phyloP scores from a whole-genome alignment of 2,888 invertebrate species.

The Aelia acuminata region DNA sequence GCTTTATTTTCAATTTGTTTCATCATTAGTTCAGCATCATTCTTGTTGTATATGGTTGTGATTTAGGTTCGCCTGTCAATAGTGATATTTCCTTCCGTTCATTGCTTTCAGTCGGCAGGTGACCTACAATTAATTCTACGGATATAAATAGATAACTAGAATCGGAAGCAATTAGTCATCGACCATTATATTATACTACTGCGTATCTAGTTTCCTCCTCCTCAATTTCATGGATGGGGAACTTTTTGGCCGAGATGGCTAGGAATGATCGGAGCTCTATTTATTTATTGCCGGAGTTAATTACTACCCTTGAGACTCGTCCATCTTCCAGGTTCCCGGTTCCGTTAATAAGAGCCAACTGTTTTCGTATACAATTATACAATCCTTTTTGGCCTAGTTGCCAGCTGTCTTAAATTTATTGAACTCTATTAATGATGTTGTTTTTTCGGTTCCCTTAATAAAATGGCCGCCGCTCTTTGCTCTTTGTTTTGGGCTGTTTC shows the following conservation, averaged over 20 bases:
- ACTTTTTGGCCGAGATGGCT: slow-evolving; percentile 15
- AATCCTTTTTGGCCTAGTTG: slow-evolving; percentile 25
- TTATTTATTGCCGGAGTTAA: slow-evolving; percentile 48
- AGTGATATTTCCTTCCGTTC: background rate
- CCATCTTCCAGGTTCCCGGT: slow-evolving; percentile 12
- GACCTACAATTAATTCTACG: slow-evolving; percentile 7
- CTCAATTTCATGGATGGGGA: slow-evolving; percentile 28
- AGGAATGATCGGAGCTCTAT: slow-evolving; percentile 20
- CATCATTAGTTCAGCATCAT: background rate
- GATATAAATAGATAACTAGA: slow-evolving; percentile 39
- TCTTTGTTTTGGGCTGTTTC: slow-evolving; percentile 23
- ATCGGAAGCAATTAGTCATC: slow-evolving; percentile 46
- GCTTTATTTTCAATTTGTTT: no score
- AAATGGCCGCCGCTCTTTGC: slow-evolving; percentile 27
- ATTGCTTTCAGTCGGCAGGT: background rate
- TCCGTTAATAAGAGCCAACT: slow-evolving; percentile 39
- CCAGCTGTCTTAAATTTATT: slow-evolving; percentile 30
- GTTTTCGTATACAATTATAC: slow-evolving; percentile 45
- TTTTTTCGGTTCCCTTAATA: slow-evolving; percentile 29
- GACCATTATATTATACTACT: background rate
- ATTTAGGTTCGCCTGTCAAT: background rate
- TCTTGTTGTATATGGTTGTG: background rate
- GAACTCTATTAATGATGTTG: slow-evolving; percentile 23
- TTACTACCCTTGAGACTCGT: slow-evolving; percentile 10
- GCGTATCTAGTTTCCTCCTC: background rate